A percentile compares a stretch with the other conserved stretches of the same genome.
phyloP scores from a whole-genome alignment of 2,797 vertebrate genomes.

The Nyctalus aviator region DNA sequence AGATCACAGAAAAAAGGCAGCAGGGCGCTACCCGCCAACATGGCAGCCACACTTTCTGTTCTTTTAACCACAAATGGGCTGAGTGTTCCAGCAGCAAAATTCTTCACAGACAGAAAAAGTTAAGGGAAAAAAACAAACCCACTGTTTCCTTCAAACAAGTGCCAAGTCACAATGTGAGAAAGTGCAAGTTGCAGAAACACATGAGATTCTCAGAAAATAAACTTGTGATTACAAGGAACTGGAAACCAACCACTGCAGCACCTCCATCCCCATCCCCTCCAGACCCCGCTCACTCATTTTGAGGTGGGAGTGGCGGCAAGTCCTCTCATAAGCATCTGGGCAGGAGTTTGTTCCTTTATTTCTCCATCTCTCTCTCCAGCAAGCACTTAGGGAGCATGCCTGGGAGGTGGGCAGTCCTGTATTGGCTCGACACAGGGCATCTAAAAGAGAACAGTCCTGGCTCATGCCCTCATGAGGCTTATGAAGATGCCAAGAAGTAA shows the following conservation, averaged over 20 bases:
- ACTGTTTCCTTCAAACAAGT: conserved; percentile 65
- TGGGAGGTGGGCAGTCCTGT: too few relatives aligned
- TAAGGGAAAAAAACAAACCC: background rate
- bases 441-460: background rate
- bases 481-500: background rate
- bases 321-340: rapidly evolving
- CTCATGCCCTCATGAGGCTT: background rate
- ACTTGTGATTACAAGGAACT: conserved; percentile 55
- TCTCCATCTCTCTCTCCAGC: background rate
- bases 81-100: conserved; percentile 52
- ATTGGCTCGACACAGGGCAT: background rate
- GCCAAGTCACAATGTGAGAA: conserved; percentile 70
- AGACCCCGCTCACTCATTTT: too few relatives aligned
- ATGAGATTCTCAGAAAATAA: conserved; percentile 71
- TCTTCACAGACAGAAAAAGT: conserved; percentile 42
- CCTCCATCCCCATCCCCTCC: background rate
- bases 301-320: rapidly evolving
- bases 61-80: conserved; percentile 54
- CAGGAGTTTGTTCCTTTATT: background rate
- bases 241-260: background rate
- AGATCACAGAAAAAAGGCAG: background rate
- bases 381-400: background rate
- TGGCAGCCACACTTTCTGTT: background rate
- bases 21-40: background rate
- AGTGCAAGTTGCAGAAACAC: conserved; percentile 67